Evolutionary conservation across 2,797 vertebrate genomes (phyloP), one percentile per base, ranked within the genome.

Genomic region (Amazona ochrocephala): DNA sequence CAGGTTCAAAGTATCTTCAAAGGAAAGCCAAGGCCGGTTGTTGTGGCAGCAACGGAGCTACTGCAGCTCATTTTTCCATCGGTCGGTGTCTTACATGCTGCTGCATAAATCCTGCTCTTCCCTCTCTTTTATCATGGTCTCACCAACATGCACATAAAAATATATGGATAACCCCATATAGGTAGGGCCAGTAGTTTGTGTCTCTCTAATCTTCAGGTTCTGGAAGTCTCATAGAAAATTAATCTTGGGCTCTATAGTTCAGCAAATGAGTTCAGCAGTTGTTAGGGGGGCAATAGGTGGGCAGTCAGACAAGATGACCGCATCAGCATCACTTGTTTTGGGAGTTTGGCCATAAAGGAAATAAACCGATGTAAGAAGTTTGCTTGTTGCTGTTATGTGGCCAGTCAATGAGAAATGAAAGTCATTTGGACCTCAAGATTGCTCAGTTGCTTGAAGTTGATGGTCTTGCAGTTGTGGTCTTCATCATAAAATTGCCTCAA

Each of bases 21-120:
- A 84, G 74, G 68, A 76, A 82, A 79, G 41, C 48, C 76, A 71
- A 30, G 75, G 51, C 39, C 0, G 1, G 42, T 62, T 64, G 34
- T 77, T 78, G 84, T 34, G 73, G 83, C 76, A 81, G 87, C 58
- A 50, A 39, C 19, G 34, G 58, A 72, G 54, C 30, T 65, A 3
- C 42, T 67, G 51, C 41, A 65, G 58, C 62, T 94, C 20, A 1
- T 61, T 88, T 73, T 91, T 37, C 77, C 6, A 5, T 13, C 8
- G 1, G 30, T 44, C 0, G 1, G 11, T n/a, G 51, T 51, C 54
- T 66, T 53, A 37, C 19, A 37, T 0, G 3, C 20, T 12, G 13
- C 70, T 76, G 54, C 22, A 4, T 29, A 51, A 79, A 76, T 62
- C 48, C 18, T 85, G 42, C 75, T 42, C 1, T 78, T 66, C 44